Conservation (phyloP, 2,888 invertebrate genomes). For the Aleiodes alternator region DNA sequence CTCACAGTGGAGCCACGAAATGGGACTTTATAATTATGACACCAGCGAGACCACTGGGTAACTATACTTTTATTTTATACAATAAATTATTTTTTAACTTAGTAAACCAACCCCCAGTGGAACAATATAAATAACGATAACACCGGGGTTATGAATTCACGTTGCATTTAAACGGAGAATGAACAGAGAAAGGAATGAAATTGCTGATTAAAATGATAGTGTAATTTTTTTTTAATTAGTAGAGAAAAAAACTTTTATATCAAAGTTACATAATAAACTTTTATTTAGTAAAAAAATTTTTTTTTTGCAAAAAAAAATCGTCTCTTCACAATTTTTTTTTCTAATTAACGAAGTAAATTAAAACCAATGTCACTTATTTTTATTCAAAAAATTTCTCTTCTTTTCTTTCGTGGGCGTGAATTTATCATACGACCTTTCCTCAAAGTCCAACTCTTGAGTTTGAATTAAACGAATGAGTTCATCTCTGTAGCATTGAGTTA, state of each 20-base stretch:
- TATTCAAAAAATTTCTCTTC: too few species aligned
- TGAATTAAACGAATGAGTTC: slow-evolving; percentile 50
- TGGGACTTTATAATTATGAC: slow-evolving; percentile 49
- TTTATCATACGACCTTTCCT: slow-evolving; percentile 30
- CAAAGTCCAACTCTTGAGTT: slow-evolving; percentile 25
- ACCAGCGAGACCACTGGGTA: slow-evolving; percentile 29
- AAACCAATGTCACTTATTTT: slow-evolving; percentile 15
- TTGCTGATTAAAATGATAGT: slow-evolving; percentile 1
- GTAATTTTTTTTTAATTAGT: background rate
- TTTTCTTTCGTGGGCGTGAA: background rate
- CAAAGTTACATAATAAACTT: too few species aligned
- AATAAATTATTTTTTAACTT: slow-evolving; percentile 15
- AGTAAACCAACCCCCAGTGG: slow-evolving; percentile 21
- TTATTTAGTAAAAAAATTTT: too few species aligned
- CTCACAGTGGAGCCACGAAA: slow-evolving; percentile 42
- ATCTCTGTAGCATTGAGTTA: slow-evolving; percentile 36
- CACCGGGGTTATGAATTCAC: slow-evolving; percentile 36
- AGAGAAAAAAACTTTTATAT: too few species aligned
- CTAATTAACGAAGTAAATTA: background rate
- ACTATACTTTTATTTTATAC: background rate
- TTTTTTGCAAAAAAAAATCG: too few species aligned
- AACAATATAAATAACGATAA: slow-evolving; percentile 47
- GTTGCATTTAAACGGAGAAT: slow-evolving; percentile 23
- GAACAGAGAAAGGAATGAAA: slow-evolving; percentile 8
- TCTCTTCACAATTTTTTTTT: background rate